Evolutionary conservation across 2,888 invertebrate species (phyloP).

Genomic region (Pyrrhosoma nymphula): DNA sequence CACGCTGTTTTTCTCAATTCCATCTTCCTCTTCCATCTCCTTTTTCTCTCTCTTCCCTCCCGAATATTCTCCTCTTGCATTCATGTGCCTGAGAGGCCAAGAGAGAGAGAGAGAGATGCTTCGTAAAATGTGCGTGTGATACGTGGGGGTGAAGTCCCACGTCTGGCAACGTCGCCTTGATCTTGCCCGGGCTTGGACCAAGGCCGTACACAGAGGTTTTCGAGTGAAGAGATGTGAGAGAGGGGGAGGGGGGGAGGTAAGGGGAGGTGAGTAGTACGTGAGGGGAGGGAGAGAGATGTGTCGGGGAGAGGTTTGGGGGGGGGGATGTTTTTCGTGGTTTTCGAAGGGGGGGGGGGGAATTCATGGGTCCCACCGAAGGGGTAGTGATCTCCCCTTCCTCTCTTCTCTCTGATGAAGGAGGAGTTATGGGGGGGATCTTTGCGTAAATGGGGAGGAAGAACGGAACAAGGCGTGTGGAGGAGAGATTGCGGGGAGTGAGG

Average conservation of each 20-base stretch:
- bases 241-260: neutral
- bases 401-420: neutral
- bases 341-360: neutral
- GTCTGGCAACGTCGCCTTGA: constrained; percentile 65
- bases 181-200: constrained; percentile 65
- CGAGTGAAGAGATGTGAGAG: neutral
- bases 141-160: constrained; percentile 5
- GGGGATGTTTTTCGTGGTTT: neutral
- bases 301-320: neutral
- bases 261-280: neutral
- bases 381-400: neutral
- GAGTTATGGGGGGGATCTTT: neutral
- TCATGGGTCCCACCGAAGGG: no score
- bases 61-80: constrained; percentile 1
- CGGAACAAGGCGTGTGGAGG: neutral
- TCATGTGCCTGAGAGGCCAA: constrained; percentile 26
- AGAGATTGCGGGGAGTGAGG: neutral
- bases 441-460: neutral
- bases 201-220: constrained; percentile 26
- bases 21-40: neutral
- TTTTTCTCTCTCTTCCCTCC: neutral
- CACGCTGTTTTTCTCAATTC: neutral
- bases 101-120: no score
- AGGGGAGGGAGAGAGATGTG: neutral
- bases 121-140: neutral